Evolutionary conservation across 2,797 vertebrate genomes (phyloP), one percentile per base, ranked within the genome.

Genomic region (Sciurus carolinensis): DNA sequence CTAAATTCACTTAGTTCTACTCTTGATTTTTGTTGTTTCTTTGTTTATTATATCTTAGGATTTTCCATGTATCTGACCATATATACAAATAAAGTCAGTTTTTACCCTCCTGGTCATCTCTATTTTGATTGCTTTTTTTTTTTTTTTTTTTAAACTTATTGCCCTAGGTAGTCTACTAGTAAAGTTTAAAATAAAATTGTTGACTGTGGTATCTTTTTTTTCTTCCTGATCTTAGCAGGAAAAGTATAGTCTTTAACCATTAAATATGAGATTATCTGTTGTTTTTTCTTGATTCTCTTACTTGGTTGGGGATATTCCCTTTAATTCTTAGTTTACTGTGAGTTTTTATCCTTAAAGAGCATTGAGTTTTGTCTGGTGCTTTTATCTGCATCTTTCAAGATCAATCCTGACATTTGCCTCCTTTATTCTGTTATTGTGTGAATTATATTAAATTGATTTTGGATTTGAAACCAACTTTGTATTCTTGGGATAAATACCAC

Each of bases 381-480:
- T 89, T 59, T 54, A 52, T 92, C 7, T 79, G 28, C 39, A 39
- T 95, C 26, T 88, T 75, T 81, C 84, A 28, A 88, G 44, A 42
- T 71, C 7, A 33, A 73, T 54, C 14, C n/a, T 82, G 20, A 36
- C 26, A 57, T 39, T 83, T 62, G 75, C 44, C 28, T 90, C 36
- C 24, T 54, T 91, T 92, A 28, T 83, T 90, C 9, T 66, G 1
- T 79, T 62, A 66, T 42, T 83, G 12, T 75, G 2, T 94, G 54
- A 87, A 67, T 77, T 82, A 62, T 22, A 30, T 87, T 77, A 59
- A 59, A 36, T 87, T 92, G 64, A 82, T 80, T 80, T 87, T 88
- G 33, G 57, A 92, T 84, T 88, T 91, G 71, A 84, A 91, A 18
- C 44, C 72, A 91, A 50, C 18, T 83, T 84, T 93, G 24, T 95